A percentile compares a stretch with the other conserved stretches of the same genome.
These are phyloP conservation scores for Zaprionus inermis DNA, from an alignment of 1,140 invertebrate species.

Conservation along the genomic window DNA sequence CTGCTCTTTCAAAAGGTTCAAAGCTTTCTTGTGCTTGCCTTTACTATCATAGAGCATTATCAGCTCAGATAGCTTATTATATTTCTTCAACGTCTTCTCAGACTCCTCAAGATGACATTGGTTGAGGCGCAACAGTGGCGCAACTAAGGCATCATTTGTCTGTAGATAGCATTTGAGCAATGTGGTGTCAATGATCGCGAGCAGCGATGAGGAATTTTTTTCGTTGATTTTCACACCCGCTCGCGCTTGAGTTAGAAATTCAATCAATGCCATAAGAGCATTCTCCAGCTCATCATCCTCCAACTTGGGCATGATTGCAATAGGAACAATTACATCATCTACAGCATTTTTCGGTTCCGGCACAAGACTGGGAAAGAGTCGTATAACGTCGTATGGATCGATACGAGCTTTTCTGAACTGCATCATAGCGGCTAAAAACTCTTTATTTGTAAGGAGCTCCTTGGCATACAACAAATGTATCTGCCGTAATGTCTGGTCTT, in stretches of 20 bases:
- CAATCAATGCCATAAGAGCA: slow-evolving; percentile 94
- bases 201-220: slow-evolving; percentile 86
- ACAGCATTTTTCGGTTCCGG: slow-evolving; percentile 85
- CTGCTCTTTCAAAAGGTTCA: slow-evolving; percentile 94
- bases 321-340: slow-evolving; percentile 85
- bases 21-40: slow-evolving; percentile 95
- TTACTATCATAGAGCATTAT: slow-evolving; percentile 98
- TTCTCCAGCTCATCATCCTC: slow-evolving; percentile 94
- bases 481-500: slow-evolving; percentile 91
- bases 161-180: slow-evolving; percentile 98
- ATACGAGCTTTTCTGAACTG: slow-evolving; percentile 95
- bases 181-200: slow-evolving; percentile 98
- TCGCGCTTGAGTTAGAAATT: slow-evolving; percentile 93
- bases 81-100: slow-evolving; percentile 93
- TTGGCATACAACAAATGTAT: slow-evolving; percentile 96
- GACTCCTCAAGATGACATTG: slow-evolving; percentile 97
- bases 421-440: slow-evolving; percentile 95
- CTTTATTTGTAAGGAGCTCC: slow-evolving; percentile 94
- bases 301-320: slow-evolving; percentile 86
- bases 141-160: slow-evolving; percentile 97
- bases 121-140: slow-evolving; percentile 95
- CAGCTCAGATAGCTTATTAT: slow-evolving; percentile 96
- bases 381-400: slow-evolving; percentile 97
- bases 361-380: slow-evolving; percentile 95
- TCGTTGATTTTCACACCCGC: slow-evolving; percentile 84